A percentile compares a stretch with the other conserved stretches of the same genome.
Conservation (phyloP, 2,797 vertebrate species). For the Clarias laeviceps region DNA sequence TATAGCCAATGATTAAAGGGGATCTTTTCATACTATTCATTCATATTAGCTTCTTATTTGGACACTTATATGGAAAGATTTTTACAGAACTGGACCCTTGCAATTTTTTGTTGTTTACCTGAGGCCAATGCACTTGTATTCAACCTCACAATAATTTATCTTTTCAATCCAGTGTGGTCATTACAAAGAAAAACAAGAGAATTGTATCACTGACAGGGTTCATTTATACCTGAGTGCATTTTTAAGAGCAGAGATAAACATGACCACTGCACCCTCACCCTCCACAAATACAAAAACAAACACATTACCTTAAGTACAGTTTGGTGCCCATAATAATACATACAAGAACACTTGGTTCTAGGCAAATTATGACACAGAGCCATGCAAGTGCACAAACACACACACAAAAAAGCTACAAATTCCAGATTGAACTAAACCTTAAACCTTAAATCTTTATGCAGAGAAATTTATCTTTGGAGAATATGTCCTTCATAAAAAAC, state of each 20-base stretch:
- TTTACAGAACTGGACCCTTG: neutral
- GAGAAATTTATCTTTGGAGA: neutral
- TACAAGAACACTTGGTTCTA: neutral
- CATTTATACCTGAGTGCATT: neutral
- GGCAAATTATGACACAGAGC: neutral
- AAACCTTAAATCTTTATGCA: neutral
- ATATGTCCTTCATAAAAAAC: neutral
- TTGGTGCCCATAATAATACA: neutral
- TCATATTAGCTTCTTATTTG: neutral
- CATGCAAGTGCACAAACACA: neutral
- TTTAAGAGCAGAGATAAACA: neutral
- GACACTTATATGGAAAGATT: neutral
- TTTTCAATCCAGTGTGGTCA: neutral
- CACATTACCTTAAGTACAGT: constrained; percentile 2
- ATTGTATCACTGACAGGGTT: neutral
- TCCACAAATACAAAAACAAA: constrained; percentile 16
- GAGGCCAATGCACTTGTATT: neutral
- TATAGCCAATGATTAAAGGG: neutral
- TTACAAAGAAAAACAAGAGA: neutral
- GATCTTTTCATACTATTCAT: neutral
- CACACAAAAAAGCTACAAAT: neutral
- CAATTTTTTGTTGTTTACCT: neutral
- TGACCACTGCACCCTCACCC: neutral
- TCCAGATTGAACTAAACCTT: neutral
- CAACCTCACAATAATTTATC: neutral